Percentiles rank a stretch among this genome's conserved stretches.
Conservation (phyloP, 2,888 invertebrate genomes). For the Quadriops clusia region DNA sequence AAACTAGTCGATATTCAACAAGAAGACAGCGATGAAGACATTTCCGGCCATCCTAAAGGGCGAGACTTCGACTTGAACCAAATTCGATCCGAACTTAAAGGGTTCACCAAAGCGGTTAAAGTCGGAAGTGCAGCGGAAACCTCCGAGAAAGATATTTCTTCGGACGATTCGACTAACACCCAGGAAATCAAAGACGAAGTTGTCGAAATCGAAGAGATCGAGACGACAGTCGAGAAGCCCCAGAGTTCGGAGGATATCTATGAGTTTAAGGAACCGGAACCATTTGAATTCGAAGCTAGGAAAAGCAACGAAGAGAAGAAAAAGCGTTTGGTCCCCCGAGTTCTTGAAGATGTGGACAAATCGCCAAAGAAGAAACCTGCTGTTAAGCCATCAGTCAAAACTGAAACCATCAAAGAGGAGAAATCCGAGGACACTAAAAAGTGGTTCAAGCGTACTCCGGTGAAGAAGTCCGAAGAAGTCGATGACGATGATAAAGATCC, state of each 20-base stretch:
- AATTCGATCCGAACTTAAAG: conserved; percentile 74
- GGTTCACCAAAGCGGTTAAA: conserved; percentile 53
- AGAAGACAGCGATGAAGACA: conserved; percentile 40
- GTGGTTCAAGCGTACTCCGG: conserved; percentile 17
- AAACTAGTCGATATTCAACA: conserved; percentile 35
- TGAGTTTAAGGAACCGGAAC: conserved; percentile 82
- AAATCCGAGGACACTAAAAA: conserved; percentile 21
- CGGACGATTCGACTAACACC: conserved; percentile 24
- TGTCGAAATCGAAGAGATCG: conserved; percentile 19
- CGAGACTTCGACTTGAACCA: conserved; percentile 76
- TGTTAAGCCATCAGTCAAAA: conserved; percentile 20
- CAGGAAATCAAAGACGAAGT: conserved; percentile 23
- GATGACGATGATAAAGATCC: conserved; percentile 26
- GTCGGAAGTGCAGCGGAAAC: conserved; percentile 20
- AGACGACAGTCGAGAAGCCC: conserved; percentile 22
- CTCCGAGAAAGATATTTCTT: conserved; percentile 27
- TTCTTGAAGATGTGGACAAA: conserved; percentile 33
- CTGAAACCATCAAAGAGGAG: conserved; percentile 20
- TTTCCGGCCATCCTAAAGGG: conserved; percentile 41
- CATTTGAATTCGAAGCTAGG: conserved; percentile 71
- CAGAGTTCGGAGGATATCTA: conserved; percentile 53
- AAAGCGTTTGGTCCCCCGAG: conserved; percentile 29
- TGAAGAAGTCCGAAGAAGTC: conserved; percentile 15
- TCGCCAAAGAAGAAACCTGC: conserved; percentile 29
- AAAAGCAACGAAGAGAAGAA: conserved; percentile 31